Evolutionary conservation across 2,888 invertebrate species (phyloP), one percentile per base, ranked within the genome.

Genomic region (Mechanitis mazaeus): DNA sequence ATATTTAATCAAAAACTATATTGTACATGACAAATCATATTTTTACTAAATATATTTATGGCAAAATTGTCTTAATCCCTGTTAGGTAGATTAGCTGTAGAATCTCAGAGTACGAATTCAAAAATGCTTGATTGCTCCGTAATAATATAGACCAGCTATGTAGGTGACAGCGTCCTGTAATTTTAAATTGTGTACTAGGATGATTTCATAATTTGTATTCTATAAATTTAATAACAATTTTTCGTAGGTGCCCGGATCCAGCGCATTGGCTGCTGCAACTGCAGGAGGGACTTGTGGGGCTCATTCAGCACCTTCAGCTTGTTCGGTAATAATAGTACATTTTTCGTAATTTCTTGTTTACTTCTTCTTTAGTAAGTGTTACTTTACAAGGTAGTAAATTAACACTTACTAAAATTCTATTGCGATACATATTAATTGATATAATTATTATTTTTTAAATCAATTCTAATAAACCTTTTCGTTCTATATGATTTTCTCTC

Each of bases 261-360:
- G 89, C 70, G 90, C 89, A 0, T 75, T 88, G 60, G 88, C 88
- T 4, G 89, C 88, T 20, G 90, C 88, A 1, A 76, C 85, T 3
- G 90, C 90, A 2, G 86, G 85, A 0, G 87, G 89, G 0, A 86
- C 80, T 0, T 87, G 87, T 61, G 88, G 89, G 1, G 88, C 84
- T 0, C 90, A 90, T 71, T 90, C 90, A 2, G 90, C 89, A 1
- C 87, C 88, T 0, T 85, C 90, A 3, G 88, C 87, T 33, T 89
- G 90, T 74, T 89, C 89, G 87, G 89, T 90, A 88, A 88, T 72
- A 84, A 80, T 74, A 63, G 31, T 33, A 54, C 12, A 33, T 54
- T 20, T 46, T 47, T 7, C 38, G 45, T 33, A 7, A 12, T 38
- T 35, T 31, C 31, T 46, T 33, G 28, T 3, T 47, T 56, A 45